These are phyloP conservation scores for Corythaixoides concolor DNA, from an alignment of 2,113 vertebrate genomes.

Conservation along the genomic window DNA sequence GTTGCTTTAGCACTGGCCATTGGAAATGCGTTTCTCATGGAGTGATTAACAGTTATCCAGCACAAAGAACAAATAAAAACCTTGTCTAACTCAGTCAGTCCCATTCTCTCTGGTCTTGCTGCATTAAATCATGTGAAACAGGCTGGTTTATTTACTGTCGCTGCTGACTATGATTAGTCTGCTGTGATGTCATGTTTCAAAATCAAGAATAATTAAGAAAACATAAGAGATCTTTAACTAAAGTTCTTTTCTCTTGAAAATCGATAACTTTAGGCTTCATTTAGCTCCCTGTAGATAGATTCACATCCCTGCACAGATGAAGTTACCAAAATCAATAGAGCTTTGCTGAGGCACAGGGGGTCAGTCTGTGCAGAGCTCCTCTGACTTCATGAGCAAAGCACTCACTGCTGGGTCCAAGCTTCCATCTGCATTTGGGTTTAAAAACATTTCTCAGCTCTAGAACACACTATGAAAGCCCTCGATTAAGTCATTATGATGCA, in stretches of 20 bases:
- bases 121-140: not conserved
- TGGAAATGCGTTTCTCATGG: not conserved
- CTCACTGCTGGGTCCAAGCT: not conserved
- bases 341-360: slow-evolving; percentile 13
- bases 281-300: slow-evolving; percentile 28
- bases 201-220: slow-evolving; percentile 29
- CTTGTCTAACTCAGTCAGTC: not conserved
- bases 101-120: not conserved
- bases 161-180: not conserved
- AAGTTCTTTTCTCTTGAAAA: slow-evolving; percentile 24
- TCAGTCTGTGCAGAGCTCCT: slow-evolving; percentile 25
- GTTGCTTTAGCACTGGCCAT: not conserved
- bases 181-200: not conserved
- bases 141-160: not conserved
- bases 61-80: slow-evolving; percentile 45
- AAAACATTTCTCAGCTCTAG: slow-evolving; percentile 9
- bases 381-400: slow-evolving; percentile 49
- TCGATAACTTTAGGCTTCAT: slow-evolving; percentile 15
- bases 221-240: slow-evolving; percentile 23
- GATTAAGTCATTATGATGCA: slow-evolving; percentile 42
- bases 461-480: slow-evolving; percentile 32
- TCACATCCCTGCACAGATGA: slow-evolving; percentile 39
- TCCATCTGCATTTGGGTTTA: slow-evolving; percentile 8
- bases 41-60: slow-evolving; percentile 50
- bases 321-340: slow-evolving; percentile 55